These are phyloP conservation scores for Proisotoma minuta DNA, from an alignment of 2,888 invertebrate genomes.

Conservation along the genomic window DNA sequence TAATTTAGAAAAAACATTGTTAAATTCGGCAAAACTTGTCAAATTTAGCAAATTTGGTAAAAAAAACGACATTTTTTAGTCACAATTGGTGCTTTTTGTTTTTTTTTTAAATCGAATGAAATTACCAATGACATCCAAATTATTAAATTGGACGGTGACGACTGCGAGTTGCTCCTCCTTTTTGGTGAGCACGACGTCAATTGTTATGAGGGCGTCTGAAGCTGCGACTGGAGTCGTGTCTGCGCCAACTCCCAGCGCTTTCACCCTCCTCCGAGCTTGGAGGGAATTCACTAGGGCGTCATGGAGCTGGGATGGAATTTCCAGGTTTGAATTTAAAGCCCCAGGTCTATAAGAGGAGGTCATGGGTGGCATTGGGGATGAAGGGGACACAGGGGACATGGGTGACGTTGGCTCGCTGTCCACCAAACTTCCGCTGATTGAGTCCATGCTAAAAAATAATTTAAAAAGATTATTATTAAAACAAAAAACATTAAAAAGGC, in stretches of 20 bases:
- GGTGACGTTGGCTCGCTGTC: constrained; percentile 91
- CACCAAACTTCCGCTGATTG: constrained; percentile 82
- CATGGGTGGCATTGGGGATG: constrained; percentile 39
- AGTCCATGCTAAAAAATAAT: constrained; percentile 75
- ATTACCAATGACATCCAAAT: constrained; percentile 85
- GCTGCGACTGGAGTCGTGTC: constrained; percentile 44
- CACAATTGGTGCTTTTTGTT: not conserved
- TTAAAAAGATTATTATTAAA: too few relatives aligned
- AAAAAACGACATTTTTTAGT: not conserved
- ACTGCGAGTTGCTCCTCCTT: constrained; percentile 61
- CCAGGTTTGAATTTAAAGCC: constrained; percentile 17
- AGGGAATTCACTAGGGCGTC: constrained; percentile 42
- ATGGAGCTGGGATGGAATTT: constrained; percentile 40
- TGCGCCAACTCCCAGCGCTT: constrained; percentile 22
- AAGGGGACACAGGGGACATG: constrained; percentile 70
- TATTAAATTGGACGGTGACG: constrained; percentile 87
- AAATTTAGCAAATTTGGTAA: constrained; percentile 12
- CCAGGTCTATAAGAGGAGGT: constrained; percentile 14
- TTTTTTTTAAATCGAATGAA: constrained; percentile 15
- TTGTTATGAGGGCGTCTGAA: constrained; percentile 57
- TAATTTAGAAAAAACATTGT: constrained; percentile 17
- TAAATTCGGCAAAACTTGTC: constrained; percentile 7
- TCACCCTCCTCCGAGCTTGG: constrained; percentile 23
- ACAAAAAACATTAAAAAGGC: too few relatives aligned
- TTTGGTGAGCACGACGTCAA: constrained; percentile 72